Evolutionary conservation across 2,797 vertebrate genomes (phyloP), one percentile per base, ranked within the genome.

Genomic region (Thaleichthys pacificus): DNA sequence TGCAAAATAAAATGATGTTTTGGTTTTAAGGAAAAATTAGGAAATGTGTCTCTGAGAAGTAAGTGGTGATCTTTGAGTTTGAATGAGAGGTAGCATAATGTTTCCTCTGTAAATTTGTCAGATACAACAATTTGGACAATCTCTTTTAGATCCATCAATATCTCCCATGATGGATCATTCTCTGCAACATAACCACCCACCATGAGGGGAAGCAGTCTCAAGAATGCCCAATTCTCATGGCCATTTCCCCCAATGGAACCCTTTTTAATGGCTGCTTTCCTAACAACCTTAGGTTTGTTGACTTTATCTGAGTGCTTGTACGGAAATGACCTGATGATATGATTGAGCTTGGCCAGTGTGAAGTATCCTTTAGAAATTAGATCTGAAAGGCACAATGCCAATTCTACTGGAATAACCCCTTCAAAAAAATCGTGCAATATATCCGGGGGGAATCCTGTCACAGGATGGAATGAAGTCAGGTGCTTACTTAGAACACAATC

Each of bases 281-380:
- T 26, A 2, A 26, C 26, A 26, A 26, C 26, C 26, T 26, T 26
- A 3, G 26, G 26, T 3, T 71, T 56, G 15, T 81, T 60, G 61
- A 3, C n/a, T 79, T 42, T 74, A 49, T 83, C 77, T 26, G 81
- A 61, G 75, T 73, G 74, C 47, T 70, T 69, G 19, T 85, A 80
- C 38, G 78, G 80, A 30, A 77, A 81, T 21, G 28, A 22, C 47
- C 24, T 24, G 24, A 24, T 24, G 24, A 24, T 24, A 1, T 24
- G 24, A 24, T 24, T 24, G 24, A 24, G 24, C 24, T 24, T 24
- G 24, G 24, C 24, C 24, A 24, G 24, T 24, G 24, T 24, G 24
- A 24, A 24, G 24, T 24, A 24, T 24, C 24, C 24, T 24, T 24
- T 24, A 24, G 24, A 24, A 24, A 24, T 24, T 71, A 64, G 24